A percentile compares a stretch with the other conserved stretches of the same genome.
Evolutionary conservation across 2,113 vertebrate genomes (phyloP).

Genomic region (Hucho hucho): DNA sequence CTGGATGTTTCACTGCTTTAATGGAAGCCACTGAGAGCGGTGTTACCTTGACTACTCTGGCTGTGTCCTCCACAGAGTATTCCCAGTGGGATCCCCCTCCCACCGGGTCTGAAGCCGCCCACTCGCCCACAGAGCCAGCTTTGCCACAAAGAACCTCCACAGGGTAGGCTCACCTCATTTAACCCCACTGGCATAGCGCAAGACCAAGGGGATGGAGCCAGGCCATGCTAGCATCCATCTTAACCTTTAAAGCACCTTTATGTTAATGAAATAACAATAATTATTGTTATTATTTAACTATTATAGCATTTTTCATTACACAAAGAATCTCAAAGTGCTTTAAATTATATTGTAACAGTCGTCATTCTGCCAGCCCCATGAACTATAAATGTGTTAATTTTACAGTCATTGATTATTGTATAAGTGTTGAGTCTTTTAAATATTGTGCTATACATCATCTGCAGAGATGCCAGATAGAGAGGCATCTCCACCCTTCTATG

Average conservation of each 20-base stretch:
- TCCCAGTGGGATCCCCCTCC: constrained; percentile 74
- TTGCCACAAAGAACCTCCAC: constrained; percentile 29
- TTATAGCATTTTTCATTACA: too few species aligned
- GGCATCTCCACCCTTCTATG: constrained; percentile 47
- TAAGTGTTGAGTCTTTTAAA: neutral
- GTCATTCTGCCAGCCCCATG: neutral
- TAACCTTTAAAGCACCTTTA: neutral
- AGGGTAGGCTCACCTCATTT: constrained; percentile 42
- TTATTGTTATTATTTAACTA: too few species aligned
- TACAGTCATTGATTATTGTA: too few species aligned
- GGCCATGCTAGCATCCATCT: neutral
- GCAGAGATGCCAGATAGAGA: constrained; percentile 31
- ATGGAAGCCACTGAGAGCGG: neutral
- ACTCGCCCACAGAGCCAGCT: constrained; percentile 59
- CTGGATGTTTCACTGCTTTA: neutral
- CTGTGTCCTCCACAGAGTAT: constrained; percentile 45
- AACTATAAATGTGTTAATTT: too few species aligned
- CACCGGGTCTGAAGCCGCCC: constrained; percentile 72
- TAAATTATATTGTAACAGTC: neutral
- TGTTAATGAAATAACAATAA: neutral
- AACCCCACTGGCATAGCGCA: neutral
- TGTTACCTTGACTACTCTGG: neutral
- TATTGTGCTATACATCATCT: constrained; percentile 7
- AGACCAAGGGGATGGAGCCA: neutral
- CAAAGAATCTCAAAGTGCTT: too few species aligned